Conservation (phyloP, 2,888 invertebrate species). For the Pollenia labialis region DNA sequence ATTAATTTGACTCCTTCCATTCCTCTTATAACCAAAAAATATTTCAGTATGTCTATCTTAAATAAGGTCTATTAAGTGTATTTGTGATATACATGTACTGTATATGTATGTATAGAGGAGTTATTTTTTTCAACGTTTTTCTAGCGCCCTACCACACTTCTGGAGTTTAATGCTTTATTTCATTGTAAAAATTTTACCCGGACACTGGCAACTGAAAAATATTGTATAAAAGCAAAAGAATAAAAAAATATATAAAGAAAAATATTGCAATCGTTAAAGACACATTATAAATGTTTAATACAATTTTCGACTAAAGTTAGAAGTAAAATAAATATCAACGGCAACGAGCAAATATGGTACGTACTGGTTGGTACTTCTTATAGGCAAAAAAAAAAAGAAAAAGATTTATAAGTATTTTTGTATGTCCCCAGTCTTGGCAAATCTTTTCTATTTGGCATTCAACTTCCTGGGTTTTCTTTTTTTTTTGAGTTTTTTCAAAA, state of each 20-base stretch:
- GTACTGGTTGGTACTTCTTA: background rate
- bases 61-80: slow-evolving; percentile 21
- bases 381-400: slow-evolving; percentile 16
- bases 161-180: slow-evolving; percentile 54
- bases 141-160: slow-evolving; percentile 17
- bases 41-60: background rate
- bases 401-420: slow-evolving; percentile 70
- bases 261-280: slow-evolving; percentile 74
- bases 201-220: slow-evolving; percentile 23
- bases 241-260: background rate
- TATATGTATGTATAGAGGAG: too few relatives aligned
- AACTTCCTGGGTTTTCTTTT: slow-evolving; percentile 12
- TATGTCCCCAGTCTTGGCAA: slow-evolving; percentile 57
- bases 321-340: slow-evolving; percentile 53
- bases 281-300: slow-evolving; percentile 75
- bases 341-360: slow-evolving; percentile 21
- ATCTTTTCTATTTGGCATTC: slow-evolving; percentile 56
- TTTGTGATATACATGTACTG: background rate
- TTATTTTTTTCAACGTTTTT: background rate
- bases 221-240: background rate
- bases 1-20: background rate
- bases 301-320: slow-evolving; percentile 62
- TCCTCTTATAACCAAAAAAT: background rate
- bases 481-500: slow-evolving; percentile 14
- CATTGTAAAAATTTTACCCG: slow-evolving; percentile 51